phyloP scores from a whole-genome alignment of 2,888 invertebrate genomes.

The Dendrolimus houi region DNA sequence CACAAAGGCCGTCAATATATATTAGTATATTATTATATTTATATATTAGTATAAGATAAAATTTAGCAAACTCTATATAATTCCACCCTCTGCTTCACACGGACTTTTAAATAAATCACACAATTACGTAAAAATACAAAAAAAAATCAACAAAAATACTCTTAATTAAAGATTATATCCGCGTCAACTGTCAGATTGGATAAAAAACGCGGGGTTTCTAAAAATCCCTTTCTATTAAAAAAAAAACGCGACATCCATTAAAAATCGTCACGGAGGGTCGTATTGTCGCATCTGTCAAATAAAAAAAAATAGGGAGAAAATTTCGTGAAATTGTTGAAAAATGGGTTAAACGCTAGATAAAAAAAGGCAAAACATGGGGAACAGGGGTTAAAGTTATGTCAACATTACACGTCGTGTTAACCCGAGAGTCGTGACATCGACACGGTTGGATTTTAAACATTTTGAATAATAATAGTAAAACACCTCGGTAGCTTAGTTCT shows the following conservation, averaged over 20 bases:
- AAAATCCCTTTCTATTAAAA: conserved; percentile 44
- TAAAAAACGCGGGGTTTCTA: conserved; percentile 43
- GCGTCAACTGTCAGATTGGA: conserved; percentile 75
- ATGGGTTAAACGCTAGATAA: conserved; percentile 68
- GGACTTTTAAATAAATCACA: conserved; percentile 52
- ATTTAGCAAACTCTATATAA: conserved; percentile 4
- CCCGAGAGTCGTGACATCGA: conserved; percentile 7
- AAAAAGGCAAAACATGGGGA: conserved; percentile 49
- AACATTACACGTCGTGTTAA: conserved; percentile 19
- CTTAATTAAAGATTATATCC: conserved; percentile 74
- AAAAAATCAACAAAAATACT: conserved; percentile 52
- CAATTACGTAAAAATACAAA: conserved; percentile 37
- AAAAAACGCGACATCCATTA: conserved; percentile 64
- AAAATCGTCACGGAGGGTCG: conserved; percentile 55
- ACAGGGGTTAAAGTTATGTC: conserved; percentile 43
- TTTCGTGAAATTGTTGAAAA: conserved; percentile 64
- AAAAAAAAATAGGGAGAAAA: conserved; percentile 40
- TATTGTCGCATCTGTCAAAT: conserved; percentile 61
- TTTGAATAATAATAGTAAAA: conserved; percentile 5
- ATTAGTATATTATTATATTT: no score
- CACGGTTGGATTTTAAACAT: not conserved
- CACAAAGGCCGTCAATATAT: no score
- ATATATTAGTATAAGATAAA: no score
- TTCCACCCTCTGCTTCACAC: conserved; percentile 13
- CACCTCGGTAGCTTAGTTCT: conserved; percentile 1